Percentiles rank a stretch among this genome's conserved stretches.
Evolutionary conservation across 2,888 invertebrate species (phyloP).

Genomic region (Melieria picta): DNA sequence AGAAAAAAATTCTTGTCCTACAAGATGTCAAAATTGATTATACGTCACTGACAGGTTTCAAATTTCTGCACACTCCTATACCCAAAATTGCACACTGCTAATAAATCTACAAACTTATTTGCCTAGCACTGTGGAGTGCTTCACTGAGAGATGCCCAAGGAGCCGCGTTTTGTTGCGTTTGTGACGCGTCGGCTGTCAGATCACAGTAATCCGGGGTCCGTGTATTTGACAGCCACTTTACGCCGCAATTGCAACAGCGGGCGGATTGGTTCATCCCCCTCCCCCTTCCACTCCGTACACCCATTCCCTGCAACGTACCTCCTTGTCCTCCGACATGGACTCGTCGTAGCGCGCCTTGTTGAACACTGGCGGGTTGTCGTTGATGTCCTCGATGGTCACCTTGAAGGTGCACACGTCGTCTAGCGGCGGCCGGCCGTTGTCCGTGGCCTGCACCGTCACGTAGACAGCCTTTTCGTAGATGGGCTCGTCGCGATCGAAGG

Average conservation of each 20-base stretch:
- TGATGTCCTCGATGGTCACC: constrained; percentile 89
- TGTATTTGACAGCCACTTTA: constrained; percentile 46
- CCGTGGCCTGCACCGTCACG: constrained; percentile 89
- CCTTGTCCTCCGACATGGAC: constrained; percentile 84
- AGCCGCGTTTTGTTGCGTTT: neutral
- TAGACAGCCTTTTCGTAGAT: constrained; percentile 83
- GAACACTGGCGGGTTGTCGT: constrained; percentile 78
- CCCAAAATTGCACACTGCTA: too few relatives aligned
- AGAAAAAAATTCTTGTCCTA: too few relatives aligned
- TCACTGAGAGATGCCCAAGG: too few relatives aligned
- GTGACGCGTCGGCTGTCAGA: constrained; percentile 42
- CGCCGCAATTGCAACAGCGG: constrained; percentile 6
- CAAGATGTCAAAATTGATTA: too few relatives aligned
- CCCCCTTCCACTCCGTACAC: neutral
- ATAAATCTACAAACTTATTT: too few relatives aligned
- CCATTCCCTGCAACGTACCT: constrained; percentile 63
- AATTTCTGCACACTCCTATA: too few relatives aligned
- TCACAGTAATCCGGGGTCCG: constrained; percentile 61
- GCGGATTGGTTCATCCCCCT: neutral
- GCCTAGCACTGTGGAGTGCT: too few relatives aligned
- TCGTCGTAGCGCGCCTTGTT: constrained; percentile 73
- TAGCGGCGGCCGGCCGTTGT: constrained; percentile 89
- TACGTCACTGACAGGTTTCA: too few relatives aligned
- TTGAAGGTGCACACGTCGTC: constrained; percentile 95
- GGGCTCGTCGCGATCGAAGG: constrained; percentile 92